Conservation (phyloP, 2,888 invertebrate genomes). For the Ctenicera cuprea region DNA sequence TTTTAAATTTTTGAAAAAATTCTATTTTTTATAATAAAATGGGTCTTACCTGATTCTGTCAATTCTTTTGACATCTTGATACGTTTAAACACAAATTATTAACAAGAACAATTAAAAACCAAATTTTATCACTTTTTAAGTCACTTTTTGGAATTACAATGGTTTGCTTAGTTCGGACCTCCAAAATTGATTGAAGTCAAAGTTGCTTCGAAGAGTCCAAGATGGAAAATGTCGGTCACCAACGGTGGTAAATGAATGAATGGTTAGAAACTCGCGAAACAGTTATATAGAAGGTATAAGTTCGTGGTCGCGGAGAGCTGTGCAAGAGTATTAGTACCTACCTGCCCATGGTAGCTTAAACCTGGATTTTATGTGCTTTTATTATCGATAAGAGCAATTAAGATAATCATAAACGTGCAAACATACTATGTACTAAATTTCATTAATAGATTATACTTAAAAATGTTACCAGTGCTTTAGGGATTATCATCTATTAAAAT, state of each 20-base stretch:
- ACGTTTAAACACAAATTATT: constrained; percentile 17
- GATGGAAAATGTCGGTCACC: constrained; percentile 64
- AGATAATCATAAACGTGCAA: constrained; percentile 20
- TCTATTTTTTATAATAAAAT: background rate
- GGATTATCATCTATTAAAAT: background rate
- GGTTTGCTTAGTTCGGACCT: background rate
- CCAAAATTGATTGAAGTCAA: background rate
- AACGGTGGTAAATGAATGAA: constrained; percentile 63
- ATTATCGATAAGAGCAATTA: constrained; percentile 38
- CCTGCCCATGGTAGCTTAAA: constrained; percentile 22
- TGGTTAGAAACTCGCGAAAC: constrained; percentile 61
- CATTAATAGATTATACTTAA: background rate
- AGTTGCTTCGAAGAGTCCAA: constrained; percentile 39
- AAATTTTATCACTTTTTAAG: background rate
- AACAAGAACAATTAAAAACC: background rate
- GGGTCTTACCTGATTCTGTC: constrained; percentile 37
- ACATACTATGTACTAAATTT: background rate
- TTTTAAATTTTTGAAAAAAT: too few relatives aligned
- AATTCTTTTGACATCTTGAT: constrained; percentile 43
- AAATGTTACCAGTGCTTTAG: background rate
- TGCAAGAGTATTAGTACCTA: constrained; percentile 38
- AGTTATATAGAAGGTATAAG: constrained; percentile 61
- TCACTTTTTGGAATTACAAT: constrained; percentile 1
- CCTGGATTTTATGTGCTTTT: constrained; percentile 22
- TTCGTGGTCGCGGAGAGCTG: constrained; percentile 40